Evolutionary conservation across 2,113 vertebrate genomes (phyloP), one percentile per base, ranked within the genome.

Genomic region (Sinocyclocheilus anshuiensis): DNA sequence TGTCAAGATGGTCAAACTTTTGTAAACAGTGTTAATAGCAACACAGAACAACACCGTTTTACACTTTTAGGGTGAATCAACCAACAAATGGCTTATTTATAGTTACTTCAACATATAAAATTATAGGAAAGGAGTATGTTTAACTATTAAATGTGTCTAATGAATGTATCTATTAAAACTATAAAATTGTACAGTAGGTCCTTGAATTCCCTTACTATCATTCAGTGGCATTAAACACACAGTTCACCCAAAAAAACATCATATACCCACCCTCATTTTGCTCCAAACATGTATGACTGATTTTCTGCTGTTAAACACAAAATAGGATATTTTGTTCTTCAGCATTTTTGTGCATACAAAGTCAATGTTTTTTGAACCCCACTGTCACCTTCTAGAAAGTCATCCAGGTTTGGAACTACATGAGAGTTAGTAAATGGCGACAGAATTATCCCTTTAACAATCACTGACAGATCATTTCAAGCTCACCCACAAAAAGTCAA

Each of bases 401-500:
- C 69, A 72, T 42, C 10, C 22, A 45, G 22, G 39, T 48, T 75
- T n/a, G 20, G 4, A 45, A 75, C 39, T n/a, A 75, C 72, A 15
- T 24, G 5, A 75, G 22, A 42, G 11, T n/a, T 15, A 6, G 12
- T 7, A 75, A 75, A 45, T 45, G 10, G 13, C n/a, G 2, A 75
- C 36, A 42, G 18, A 42, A 48, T 75, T 16, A 76, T 48, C 22
- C 12, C 74, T 48, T 82, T 53, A 20, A 67, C n/a, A 81, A 22
- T 42, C 13, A 65, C 6, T 45, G 15, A 39, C 10, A 24, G 8
- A 29, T 53, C n/a, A 84, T 22, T 69, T 65, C 22, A 80, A 45
- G 20, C 16, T 86, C 84, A 55, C 26, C 15, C 18, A 22, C 22
- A 74, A 74, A 72, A 53, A 77, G 55, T 63, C 71, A 83, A 76